Evolutionary conservation across 2,797 vertebrate genomes (phyloP).

Genomic region (Emys orbicularis): DNA sequence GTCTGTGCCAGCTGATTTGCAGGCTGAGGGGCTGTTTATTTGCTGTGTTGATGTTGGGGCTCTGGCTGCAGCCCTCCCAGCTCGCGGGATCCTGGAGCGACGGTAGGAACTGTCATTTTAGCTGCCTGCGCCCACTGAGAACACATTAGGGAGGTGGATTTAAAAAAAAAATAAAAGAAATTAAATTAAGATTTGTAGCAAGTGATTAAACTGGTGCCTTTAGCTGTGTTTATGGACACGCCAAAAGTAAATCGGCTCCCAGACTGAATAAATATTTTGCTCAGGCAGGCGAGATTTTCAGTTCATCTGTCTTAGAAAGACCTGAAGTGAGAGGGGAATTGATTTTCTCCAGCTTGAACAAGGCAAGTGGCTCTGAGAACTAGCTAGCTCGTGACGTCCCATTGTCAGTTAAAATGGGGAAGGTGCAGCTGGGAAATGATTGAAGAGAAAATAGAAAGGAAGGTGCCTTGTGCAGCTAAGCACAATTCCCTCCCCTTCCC

Average conservation of each 20-base stretch:
- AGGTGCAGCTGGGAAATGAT: slow-evolving; percentile 52
- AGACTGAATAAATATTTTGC: slow-evolving; percentile 74
- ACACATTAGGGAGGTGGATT: not conserved
- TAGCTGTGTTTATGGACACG: slow-evolving; percentile 70
- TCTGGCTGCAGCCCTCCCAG: not conserved
- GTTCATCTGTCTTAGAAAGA: slow-evolving; percentile 66
- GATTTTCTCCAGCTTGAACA: slow-evolving; percentile 63
- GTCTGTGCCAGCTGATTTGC: not conserved
- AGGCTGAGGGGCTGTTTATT: not conserved
- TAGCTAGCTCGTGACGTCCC: slow-evolving; percentile 35
- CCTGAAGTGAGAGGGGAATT: slow-evolving; percentile 64
- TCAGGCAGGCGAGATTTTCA: slow-evolving; percentile 64
- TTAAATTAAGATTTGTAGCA: slow-evolving; percentile 57
- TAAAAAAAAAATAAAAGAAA: slow-evolving; percentile 23
- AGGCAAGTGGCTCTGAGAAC: slow-evolving; percentile 38
- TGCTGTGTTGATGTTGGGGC: not conserved
- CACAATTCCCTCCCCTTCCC: not conserved
- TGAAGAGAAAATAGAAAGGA: not conserved
- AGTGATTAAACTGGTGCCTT: slow-evolving; percentile 57
- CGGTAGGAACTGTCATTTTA: not conserved
- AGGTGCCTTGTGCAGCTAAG: not conserved
- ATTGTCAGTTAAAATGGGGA: slow-evolving; percentile 46
- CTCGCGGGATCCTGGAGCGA: not conserved
- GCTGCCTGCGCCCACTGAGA: slow-evolving; percentile 26
- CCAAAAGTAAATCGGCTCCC: slow-evolving; percentile 69